Evolutionary conservation across 2,113 vertebrate species (phyloP), one percentile per base, ranked within the genome.

Genomic region (Paradisaea rubra): DNA sequence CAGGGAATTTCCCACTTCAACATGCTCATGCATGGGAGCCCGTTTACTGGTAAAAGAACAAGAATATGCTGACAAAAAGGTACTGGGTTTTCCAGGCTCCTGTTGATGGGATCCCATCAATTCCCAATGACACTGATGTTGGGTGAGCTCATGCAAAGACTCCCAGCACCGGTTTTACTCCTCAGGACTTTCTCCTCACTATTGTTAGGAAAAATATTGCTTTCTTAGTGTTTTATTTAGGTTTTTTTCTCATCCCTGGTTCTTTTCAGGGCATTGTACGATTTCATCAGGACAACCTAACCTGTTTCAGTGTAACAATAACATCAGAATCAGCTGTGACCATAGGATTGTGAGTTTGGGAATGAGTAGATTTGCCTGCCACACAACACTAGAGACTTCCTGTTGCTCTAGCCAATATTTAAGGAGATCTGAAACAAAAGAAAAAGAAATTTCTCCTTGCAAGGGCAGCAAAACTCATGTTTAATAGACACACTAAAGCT

Each of bases 1-100:
- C 42, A 81, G 85, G 93, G 90, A 91, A 95, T 90, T 95, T 83
- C 85, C 88, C 71, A 73, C 28, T 93, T 68, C 42, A 77, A 91
- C 64, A 77, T 61, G 57, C 21, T 89, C 28, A 45, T 60, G 47
- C 73, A 69, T 12, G 15, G 70, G 49, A 95, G 42, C 30, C 41
- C 49, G 66, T 86, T 96, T 96, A 88, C 92, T 13, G 57, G 49
- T 73, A 89, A 70, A 53, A 33, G 45, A 80, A 37, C 39, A 44
- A 77, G 23, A 94, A 64, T 6, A 0, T 3, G 18, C 30, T 95
- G 72, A 63, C 59, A 61, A 73, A 91, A 37, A 70, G 41, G 18
- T 50, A 28, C 13, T 35, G 87, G 59, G 74, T 69, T 92, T 93
- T 87, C 87, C 82, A 78, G 73, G 39, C 23, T 74, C 39, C 60